Conservation (phyloP, 1,140 invertebrate species). For the Heliconius eleuchia region DNA sequence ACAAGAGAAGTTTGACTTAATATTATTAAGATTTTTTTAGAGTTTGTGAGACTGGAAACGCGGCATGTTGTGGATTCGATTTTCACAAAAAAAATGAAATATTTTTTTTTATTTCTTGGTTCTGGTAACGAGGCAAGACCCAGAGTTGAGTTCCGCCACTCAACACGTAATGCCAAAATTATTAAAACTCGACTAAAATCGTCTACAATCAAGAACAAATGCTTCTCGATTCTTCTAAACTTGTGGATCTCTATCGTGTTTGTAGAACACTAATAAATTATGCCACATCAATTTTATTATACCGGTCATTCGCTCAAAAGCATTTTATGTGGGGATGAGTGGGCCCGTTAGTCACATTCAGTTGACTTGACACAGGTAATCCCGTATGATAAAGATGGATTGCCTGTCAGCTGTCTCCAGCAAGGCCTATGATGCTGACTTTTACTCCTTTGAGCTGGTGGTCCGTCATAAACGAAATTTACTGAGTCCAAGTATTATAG, state of each 20-base stretch:
- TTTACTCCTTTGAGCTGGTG: neutral
- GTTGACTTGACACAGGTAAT: conserved; percentile 20
- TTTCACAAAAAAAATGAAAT: too few species aligned
- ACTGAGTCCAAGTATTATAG: neutral
- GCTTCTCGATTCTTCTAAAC: too few species aligned
- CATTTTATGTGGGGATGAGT: conserved; percentile 14
- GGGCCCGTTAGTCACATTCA: conserved; percentile 20
- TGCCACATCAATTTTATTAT: conserved; percentile 17
- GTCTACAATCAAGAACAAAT: too few species aligned
- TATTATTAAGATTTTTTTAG: too few species aligned
- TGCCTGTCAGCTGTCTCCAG: neutral
- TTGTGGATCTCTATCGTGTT: neutral
- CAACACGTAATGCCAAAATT: too few species aligned
- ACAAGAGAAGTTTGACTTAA: too few species aligned
- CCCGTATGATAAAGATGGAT: conserved; percentile 8
- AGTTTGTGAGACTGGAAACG: too few species aligned
- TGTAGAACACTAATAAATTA: conserved; percentile 14
- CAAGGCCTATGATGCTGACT: neutral
- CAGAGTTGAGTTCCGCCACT: too few species aligned
- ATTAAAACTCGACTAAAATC: too few species aligned
- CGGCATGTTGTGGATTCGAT: too few species aligned
- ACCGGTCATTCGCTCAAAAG: conserved; percentile 14
- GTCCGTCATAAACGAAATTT: neutral
- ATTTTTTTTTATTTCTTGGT: too few species aligned
- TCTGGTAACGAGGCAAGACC: too few species aligned